Evolutionary conservation across 2,797 vertebrate genomes (phyloP), one percentile per base, ranked within the genome.

Genomic region (Babyrousa celebensis): DNA sequence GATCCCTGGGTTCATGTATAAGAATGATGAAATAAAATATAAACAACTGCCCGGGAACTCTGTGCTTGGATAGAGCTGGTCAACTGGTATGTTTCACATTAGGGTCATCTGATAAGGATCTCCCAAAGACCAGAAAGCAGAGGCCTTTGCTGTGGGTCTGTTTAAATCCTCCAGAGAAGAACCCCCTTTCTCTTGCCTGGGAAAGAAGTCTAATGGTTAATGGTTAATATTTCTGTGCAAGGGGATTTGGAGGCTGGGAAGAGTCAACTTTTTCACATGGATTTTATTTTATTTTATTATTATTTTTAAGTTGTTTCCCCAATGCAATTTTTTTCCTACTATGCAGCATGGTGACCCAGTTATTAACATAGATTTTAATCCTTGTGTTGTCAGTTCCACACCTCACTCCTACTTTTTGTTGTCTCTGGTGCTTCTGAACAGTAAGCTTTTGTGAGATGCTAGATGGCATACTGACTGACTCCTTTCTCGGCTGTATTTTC

Each of bases 1-100:
- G 36, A 85, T 74, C 4, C 65, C n/a, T 70, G 32, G 16, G 23
- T 62, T 77, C 54, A 67, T 60, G 23, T 32, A 32, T 77, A 83
- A 93, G 32, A 90, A 74, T 71, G 70, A 83, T 56, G 54, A 52
- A 93, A 25, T 71, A 72, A 84, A 79, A 85, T 80, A 62, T 40
- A 72, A 80, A 74, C 23, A 84, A 23, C 63, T 91, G 7, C 6
- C 80, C 88, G 36, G 88, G 71, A 96, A 14, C 52, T 40, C 52
- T 67, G 12, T 93, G 58, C 36, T 68, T 87, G 40, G 25, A 15
- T 79, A 72, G 48, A 93, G 10, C 25, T 79, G 87, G 29, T 72
- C 78, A 91, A 48, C 65, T 75, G 16, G 11, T 78, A 40, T 67
- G 18, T 80, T 89, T 94, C 58, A 89, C 21, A 91, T 48, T 87